These are phyloP conservation scores for Grapholita molesta DNA, from an alignment of 1,140 invertebrate genomes.

Conservation along the genomic window DNA sequence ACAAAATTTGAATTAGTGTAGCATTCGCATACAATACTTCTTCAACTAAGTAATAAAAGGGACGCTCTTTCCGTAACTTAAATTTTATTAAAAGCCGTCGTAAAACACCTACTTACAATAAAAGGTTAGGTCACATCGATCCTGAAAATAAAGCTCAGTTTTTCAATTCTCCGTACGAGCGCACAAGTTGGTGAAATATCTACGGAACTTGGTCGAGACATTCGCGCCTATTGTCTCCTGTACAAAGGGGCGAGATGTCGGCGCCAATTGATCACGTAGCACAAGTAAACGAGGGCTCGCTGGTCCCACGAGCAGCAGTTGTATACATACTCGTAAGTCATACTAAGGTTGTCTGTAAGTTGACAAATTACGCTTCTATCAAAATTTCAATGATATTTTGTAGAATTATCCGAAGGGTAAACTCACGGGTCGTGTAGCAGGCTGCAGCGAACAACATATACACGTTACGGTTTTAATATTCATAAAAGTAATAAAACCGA, in stretches of 20 bases:
- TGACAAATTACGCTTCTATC: too few species aligned
- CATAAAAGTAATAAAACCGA: conserved; percentile 33
- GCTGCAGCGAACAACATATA: background rate
- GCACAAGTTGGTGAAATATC: conserved; percentile 25
- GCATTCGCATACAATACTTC: background rate
- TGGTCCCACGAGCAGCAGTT: background rate
- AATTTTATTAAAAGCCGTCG: background rate
- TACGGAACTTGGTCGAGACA: conserved; percentile 34
- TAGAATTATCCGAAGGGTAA: too few species aligned
- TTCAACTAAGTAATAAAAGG: background rate
- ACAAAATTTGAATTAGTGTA: too few species aligned
- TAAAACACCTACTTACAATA: background rate
- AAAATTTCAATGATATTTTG: too few species aligned
- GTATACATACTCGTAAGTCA: too few species aligned
- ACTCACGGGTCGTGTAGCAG: too few species aligned
- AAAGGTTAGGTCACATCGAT: background rate
- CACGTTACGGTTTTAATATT: conserved; percentile 35
- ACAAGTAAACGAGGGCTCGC: background rate
- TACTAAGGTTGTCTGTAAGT: too few species aligned
- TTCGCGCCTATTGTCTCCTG: conserved; percentile 40
- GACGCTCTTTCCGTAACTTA: background rate
- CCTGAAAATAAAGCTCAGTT: conserved; percentile 17
- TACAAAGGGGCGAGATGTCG: conserved; percentile 37
- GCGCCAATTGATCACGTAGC: conserved; percentile 42
- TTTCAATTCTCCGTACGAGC: conserved; percentile 20